Conservation (phyloP, 2,888 invertebrate species). For the Nephrotoma appendiculata region DNA sequence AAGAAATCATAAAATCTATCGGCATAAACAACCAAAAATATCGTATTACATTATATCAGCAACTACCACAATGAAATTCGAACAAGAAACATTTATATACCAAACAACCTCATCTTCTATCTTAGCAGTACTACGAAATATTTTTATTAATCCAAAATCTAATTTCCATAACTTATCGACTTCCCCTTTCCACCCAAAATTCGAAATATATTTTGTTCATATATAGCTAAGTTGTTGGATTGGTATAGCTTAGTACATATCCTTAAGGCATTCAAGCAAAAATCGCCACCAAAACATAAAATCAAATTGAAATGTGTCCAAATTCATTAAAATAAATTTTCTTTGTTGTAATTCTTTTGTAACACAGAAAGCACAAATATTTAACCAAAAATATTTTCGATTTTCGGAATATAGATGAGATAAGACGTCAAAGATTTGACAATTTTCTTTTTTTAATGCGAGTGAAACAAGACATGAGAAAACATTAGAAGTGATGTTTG, state of each 20-base stretch:
- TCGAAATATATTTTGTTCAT: background rate
- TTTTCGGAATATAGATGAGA: background rate
- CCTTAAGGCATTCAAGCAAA: background rate
- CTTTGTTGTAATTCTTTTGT: background rate
- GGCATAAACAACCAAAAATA: background rate
- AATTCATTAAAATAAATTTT: background rate
- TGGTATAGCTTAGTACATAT: background rate
- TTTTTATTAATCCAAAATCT: background rate
- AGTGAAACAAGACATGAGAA: background rate
- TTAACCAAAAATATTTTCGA: background rate
- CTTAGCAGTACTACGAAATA: background rate
- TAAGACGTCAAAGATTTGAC: background rate
- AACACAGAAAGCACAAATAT: background rate
- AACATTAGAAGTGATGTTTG: background rate
- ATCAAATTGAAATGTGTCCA: background rate
- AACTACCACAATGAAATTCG: background rate
- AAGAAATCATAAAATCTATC: too few species aligned
- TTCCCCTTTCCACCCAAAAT: background rate
- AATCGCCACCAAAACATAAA: background rate
- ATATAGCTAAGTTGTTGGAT: background rate
- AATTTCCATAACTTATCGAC: background rate
- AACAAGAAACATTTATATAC: background rate
- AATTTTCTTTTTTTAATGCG: too few species aligned
- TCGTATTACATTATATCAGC: background rate
- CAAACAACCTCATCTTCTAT: background rate